phyloP scores from a whole-genome alignment of 2,113 vertebrate species.

The Lutjanus erythropterus region DNA sequence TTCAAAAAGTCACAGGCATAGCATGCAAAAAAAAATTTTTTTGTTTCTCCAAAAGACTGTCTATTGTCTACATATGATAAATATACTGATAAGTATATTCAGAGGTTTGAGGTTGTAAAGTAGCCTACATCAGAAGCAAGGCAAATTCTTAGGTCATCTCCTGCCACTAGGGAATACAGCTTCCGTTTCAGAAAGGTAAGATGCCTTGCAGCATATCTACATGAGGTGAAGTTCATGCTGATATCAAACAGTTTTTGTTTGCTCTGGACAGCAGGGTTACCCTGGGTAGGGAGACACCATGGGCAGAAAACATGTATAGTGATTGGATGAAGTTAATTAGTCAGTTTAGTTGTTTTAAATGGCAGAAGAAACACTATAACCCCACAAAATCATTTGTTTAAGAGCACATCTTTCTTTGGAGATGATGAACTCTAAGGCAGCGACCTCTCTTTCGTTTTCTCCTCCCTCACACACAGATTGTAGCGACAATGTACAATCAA shows the following conservation, averaged over 20 bases:
- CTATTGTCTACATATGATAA: not conserved
- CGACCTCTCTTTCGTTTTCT: conserved; percentile 28
- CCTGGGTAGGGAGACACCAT: not conserved
- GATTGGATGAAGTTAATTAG: not conserved
- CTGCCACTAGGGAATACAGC: not conserved
- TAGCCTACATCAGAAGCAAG: not conserved
- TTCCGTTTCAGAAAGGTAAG: not conserved
- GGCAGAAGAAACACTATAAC: not conserved
- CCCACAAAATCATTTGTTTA: not conserved
- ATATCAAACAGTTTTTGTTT: not conserved
- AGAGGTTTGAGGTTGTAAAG: not conserved
- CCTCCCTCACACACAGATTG: conserved; percentile 18
- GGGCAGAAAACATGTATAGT: not conserved
- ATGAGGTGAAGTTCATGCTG: not conserved
- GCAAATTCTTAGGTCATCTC: not conserved
- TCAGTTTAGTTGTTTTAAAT: not conserved
- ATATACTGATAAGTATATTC: not conserved
- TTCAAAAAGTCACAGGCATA: too few species aligned
- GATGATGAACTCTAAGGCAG: conserved; percentile 40
- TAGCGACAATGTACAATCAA: conserved; percentile 54
- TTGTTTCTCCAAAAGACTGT: not conserved
- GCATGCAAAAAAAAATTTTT: not conserved
- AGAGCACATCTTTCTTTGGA: conserved; percentile 9
- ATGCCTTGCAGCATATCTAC: not conserved
- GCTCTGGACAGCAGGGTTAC: not conserved